Conservation (phyloP, 2,888 invertebrate species). For the Vannuccia rotundouncinata region DNA sequence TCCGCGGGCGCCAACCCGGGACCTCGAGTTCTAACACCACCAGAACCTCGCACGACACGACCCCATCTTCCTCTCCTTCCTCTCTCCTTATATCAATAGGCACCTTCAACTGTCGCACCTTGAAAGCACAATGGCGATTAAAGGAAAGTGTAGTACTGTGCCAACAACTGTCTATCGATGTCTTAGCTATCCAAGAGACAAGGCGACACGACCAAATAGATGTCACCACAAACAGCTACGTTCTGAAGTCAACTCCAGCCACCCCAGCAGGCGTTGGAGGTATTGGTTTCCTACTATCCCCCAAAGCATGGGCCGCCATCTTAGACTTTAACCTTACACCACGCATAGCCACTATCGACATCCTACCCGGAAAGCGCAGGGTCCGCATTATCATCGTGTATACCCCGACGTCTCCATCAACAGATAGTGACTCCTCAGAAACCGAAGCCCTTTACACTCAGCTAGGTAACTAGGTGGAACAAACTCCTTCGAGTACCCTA, state of each 20-base stretch:
- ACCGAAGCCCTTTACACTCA: neutral
- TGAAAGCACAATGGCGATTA: neutral
- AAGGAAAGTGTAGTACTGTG: neutral
- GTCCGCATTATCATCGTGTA: neutral
- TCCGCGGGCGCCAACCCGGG: neutral
- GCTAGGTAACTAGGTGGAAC: neutral
- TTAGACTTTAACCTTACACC: neutral
- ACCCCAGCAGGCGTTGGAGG: neutral
- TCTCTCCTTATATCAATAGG: neutral
- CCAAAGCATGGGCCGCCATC: slow-evolving; percentile 1
- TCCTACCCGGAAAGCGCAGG: neutral
- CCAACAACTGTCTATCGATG: neutral
- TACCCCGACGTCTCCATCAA: neutral
- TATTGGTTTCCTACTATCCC: neutral
- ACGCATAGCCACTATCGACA: neutral
- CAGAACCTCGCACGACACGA: neutral
- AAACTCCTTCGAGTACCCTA: neutral
- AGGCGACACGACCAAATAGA: neutral
- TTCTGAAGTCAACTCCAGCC: neutral
- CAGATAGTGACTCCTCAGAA: neutral
- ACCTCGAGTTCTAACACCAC: neutral
- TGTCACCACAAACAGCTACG: neutral
- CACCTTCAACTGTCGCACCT: neutral
- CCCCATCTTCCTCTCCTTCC: neutral
- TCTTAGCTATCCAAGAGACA: neutral